These are phyloP conservation scores for Periplaneta americana DNA, from an alignment of 1,140 invertebrate species.

Conservation along the genomic window DNA sequence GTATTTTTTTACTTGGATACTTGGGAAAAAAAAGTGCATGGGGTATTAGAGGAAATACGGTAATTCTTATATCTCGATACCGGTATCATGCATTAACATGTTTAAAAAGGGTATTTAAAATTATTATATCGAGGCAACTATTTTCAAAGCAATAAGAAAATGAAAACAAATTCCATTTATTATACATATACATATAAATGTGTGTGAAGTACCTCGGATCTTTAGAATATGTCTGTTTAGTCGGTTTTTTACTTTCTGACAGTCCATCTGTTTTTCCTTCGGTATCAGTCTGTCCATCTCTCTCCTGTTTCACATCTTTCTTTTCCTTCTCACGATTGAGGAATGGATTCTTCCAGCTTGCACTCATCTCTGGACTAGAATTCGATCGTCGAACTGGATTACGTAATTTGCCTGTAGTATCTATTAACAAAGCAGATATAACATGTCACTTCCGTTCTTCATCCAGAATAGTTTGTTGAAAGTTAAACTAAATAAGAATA, in stretches of 20 bases:
- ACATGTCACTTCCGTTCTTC: too few relatives aligned
- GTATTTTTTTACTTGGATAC: too few relatives aligned
- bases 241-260: slow-evolving; percentile 50
- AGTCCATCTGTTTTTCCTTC: slow-evolving; percentile 39
- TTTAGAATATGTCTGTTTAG: slow-evolving; percentile 55
- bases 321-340: slow-evolving; percentile 36
- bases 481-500: too few relatives aligned
- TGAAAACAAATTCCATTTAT: too few relatives aligned
- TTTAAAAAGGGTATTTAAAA: not conserved
- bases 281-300: slow-evolving; percentile 26
- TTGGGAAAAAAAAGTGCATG: too few relatives aligned
- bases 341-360: slow-evolving; percentile 72
- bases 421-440: not conserved
- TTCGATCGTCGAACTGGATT: slow-evolving; percentile 81
- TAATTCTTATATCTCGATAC: too few relatives aligned
- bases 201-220: slow-evolving; percentile 48
- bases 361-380: slow-evolving; percentile 87
- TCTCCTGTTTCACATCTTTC: slow-evolving; percentile 1
- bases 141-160: not conserved
- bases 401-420: slow-evolving; percentile 42
- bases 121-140: not conserved
- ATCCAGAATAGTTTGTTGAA: too few relatives aligned
- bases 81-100: too few relatives aligned
- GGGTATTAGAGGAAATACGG: too few relatives aligned
- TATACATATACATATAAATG: too few relatives aligned